These are phyloP conservation scores for Mythimna loreyi DNA, from an alignment of 2,888 invertebrate genomes.

Conservation along the genomic window DNA sequence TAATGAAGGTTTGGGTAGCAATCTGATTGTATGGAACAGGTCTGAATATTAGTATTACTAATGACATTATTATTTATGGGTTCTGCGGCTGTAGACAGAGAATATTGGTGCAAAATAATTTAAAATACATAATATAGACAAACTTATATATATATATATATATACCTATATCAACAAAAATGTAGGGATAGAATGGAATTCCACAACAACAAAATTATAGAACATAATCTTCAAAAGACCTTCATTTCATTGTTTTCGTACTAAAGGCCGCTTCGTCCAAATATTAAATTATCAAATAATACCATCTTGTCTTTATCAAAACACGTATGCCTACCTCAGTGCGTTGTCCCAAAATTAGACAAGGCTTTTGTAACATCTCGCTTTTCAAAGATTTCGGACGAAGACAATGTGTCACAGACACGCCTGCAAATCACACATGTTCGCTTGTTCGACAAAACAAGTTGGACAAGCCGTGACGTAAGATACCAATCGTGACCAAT, in stretches of 20 bases:
- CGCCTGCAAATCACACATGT: conserved; percentile 79
- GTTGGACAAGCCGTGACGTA: conserved; percentile 78
- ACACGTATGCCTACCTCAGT: conserved; percentile 43
- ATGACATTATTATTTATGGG: conserved; percentile 14
- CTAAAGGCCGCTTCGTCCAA: conserved; percentile 41
- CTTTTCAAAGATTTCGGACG: conserved; percentile 67
- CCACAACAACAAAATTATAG: not conserved
- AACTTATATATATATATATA: too few species aligned
- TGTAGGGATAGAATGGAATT: not conserved
- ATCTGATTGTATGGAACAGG: conserved; percentile 24
- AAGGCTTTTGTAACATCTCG: conserved; percentile 66
- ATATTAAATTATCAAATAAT: conserved; percentile 55
- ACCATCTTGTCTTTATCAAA: conserved; percentile 32
- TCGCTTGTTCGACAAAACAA: conserved; percentile 74
- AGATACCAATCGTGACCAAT: conserved; percentile 74
- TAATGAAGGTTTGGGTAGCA: conserved; percentile 35
- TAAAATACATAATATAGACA: not conserved
- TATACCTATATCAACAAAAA: too few species aligned
- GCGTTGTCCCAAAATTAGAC: conserved; percentile 60
- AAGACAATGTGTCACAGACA: conserved; percentile 81
- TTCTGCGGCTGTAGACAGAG: not conserved
- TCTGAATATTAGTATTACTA: conserved; percentile 30
- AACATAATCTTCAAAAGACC: conserved; percentile 15
- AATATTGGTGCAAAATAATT: not conserved
- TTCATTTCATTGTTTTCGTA: conserved; percentile 39